Base-by-base conservation (phyloP, 2,888 invertebrate genomes). In the Hyposoter dolosus region DNA sequence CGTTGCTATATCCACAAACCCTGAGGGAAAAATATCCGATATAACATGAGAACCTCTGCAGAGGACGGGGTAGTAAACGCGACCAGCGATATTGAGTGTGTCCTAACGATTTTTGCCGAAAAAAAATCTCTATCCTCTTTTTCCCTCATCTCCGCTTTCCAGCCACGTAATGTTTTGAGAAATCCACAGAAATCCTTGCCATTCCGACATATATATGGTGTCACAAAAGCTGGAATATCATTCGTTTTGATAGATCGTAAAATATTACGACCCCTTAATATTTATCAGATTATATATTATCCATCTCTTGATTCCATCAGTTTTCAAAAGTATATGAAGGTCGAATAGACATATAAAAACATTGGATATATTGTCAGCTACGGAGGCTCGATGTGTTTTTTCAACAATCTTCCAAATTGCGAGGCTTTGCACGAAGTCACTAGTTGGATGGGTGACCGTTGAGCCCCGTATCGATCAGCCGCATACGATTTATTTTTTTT, bases 91-190 rank as follows among this genome's bases (percentile, higher is more conserved):
- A 47, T 60, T 53, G 50, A 80, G 65, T 50, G 65, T 19, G 40
- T 84, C 53, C 56, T 72, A 84, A 81, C 77, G 72, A 77, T 84
- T 84, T 84, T 79, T 45, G 79, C 78, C 66, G 47, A 79, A 79
- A 83, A 78, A 75, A 79, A 79, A 79, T 40, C 35, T 28, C 53
- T n/a, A 60, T 68, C 35, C 35, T 63, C 50, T 56, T 19, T 75
- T 19, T 7, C 35, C 32, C n/a, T 4, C 32, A 35, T 19, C 50
- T 10, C 19, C 23, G 47, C 45, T 45, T 43, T 53, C 77, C 71
- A 65, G 45, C 77, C 69, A 72, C 23, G 43, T 60, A 6, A 63
- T 53, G 28, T 78, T 77, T 77, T 65, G 63, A 40, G 71, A 68
- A 28, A 53, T 45, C 28, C 74, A 60, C 15, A 7, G 43, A 9